Evolutionary conservation across 35 echinoderm and acorn worm genomes (phyloP).

Genomic region (Nesometra sesokonis): DNA sequence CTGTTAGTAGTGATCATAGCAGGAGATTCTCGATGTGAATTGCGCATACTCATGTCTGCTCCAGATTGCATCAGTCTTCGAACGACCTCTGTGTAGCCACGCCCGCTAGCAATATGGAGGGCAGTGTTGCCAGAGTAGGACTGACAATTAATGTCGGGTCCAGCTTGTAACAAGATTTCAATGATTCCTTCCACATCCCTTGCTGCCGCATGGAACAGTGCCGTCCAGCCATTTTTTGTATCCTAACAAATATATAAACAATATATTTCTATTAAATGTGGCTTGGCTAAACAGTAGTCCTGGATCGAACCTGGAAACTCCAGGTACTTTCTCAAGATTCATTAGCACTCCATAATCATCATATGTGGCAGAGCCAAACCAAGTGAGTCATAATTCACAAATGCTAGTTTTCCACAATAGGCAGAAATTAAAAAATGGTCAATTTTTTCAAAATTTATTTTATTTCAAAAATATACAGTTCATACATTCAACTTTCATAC

Average conservation of each 20-base stretch:
- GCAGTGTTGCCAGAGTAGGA: slow-evolving; percentile 98
- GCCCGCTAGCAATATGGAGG: slow-evolving; percentile 80
- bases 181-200: slow-evolving; percentile 61
- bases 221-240: slow-evolving; percentile 82
- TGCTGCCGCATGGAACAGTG: slow-evolving; percentile 78
- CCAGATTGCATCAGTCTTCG: slow-evolving; percentile 67
- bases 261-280: too few relatives aligned
- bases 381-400: too few relatives aligned
- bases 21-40: slow-evolving; percentile 80
- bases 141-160: slow-evolving; percentile 80
- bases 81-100: slow-evolving; percentile 79
- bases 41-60: slow-evolving; percentile 93
- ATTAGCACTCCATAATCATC: too few relatives aligned
- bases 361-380: too few relatives aligned
- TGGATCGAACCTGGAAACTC: not conserved
- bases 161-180: slow-evolving; percentile 41
- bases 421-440: too few relatives aligned
- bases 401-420: too few relatives aligned
- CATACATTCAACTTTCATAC: too few relatives aligned
- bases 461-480: too few relatives aligned
- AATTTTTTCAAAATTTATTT: too few relatives aligned
- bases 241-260: slow-evolving; percentile 37
- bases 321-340: not conserved
- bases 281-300: not conserved
- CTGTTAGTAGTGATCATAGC: slow-evolving; percentile 58